Base-by-base conservation (phyloP, 2,888 invertebrate species). In the Sinopyrophorus schimmeli region DNA sequence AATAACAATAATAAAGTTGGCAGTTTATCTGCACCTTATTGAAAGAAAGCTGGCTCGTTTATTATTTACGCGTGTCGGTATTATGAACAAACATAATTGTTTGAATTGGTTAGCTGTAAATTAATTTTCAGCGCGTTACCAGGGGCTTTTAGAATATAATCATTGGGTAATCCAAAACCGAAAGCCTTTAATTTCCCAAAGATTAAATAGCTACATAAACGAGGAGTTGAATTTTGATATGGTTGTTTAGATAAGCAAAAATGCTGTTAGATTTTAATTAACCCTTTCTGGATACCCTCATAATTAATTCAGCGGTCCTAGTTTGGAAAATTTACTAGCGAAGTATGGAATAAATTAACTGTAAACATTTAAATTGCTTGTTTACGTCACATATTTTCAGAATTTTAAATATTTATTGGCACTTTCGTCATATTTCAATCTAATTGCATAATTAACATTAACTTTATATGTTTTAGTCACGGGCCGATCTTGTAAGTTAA, bases 91-190 rank as follows among this genome's bases (percentile, higher is more conserved):
- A 46, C 38, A 39, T 38, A 31, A 24, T 15, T 38, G 46, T 27
- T 44, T 34, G 35, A 46, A 46, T 46, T 39, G 46, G 46, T 32
- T 38, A 38, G 38, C 24, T 35, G 20, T 47, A 47, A 47, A 48
- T 48, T 48, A 42, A 48, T 48, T 48, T 42, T 2, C 24, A 16
- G 32, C 48, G 42, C 48, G 48, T 38, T 38, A 16, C 31, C 14
- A 38, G 31, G 31, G 42, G 37, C 35, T 32, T 26, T 42, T 28
- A 20, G 42, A 42, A 15, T 27, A 34, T 34, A 34, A 47, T 47
- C 40, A 34, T 34, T 5, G 40, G n/a, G 40, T 47, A 40, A 44
- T 37, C 44, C 28, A 37, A 44, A 47, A 9, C 12, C 17, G 15
- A 47, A 47, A 14, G 14, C 47, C 23, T 17, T 39, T 40, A 47